A percentile compares a stretch with the other conserved stretches of the same genome.
phyloP scores from a whole-genome alignment of 1,140 invertebrate genomes.

The Tribolium castaneum region DNA sequence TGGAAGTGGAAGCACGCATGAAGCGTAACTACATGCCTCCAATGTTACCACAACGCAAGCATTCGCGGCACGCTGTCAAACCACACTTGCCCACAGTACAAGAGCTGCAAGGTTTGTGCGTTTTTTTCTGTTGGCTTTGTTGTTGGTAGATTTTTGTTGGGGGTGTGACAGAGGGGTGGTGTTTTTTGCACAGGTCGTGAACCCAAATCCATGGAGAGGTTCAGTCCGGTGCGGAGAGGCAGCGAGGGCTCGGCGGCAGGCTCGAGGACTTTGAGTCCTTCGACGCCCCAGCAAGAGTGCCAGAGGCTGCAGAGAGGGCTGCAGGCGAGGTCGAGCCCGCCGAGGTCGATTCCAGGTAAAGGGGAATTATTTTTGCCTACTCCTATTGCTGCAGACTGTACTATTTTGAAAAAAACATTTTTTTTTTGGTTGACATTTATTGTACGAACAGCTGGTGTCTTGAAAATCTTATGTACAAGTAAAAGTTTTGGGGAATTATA shows the following conservation, averaged over 20 bases:
- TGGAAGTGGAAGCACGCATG: constrained; percentile 90
- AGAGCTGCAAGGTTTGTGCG: constrained; percentile 64
- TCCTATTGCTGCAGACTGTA: too few relatives aligned
- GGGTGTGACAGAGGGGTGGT: background rate
- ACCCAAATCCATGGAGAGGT: constrained; percentile 76
- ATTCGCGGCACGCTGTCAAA: constrained; percentile 60
- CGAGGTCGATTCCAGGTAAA: constrained; percentile 62
- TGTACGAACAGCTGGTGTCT: too few relatives aligned
- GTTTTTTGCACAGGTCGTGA: constrained; percentile 64
- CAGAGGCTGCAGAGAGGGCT: constrained; percentile 74
- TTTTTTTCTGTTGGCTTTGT: constrained; percentile 30
- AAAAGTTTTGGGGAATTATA: too few relatives aligned
- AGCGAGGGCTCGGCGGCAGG: constrained; percentile 78
- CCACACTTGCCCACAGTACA: constrained; percentile 69
- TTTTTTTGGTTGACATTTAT: too few relatives aligned
- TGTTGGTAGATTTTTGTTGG: background rate
- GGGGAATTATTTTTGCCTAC: background rate
- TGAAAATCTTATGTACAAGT: too few relatives aligned
- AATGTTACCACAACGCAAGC: constrained; percentile 62
- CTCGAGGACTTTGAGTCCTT: constrained; percentile 68
- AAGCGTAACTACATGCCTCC: constrained; percentile 70
- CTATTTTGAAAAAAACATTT: too few relatives aligned
- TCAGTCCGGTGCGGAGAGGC: constrained; percentile 89
- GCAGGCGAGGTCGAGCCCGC: constrained; percentile 68
- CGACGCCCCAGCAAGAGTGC: constrained; percentile 77